Conservation (phyloP, 2,113 vertebrate species). For the Phalacrocorax brasilianus region DNA sequence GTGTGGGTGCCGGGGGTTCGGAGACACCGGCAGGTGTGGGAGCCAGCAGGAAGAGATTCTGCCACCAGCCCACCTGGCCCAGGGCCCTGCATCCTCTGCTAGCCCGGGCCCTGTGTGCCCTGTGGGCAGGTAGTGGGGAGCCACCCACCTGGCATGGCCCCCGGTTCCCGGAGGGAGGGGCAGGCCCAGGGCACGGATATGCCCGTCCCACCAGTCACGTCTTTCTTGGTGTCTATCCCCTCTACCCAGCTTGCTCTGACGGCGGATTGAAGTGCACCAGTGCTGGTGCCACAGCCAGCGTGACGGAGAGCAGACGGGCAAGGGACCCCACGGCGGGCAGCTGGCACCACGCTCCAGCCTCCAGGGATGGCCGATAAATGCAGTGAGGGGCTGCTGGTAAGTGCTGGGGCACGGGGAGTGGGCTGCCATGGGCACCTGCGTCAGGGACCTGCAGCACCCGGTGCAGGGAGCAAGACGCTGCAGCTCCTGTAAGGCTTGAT, state of each 20-base stretch:
- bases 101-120: background rate
- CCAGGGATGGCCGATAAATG: conserved; percentile 72
- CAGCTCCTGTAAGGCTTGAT: background rate
- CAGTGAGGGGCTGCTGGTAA: conserved; percentile 71
- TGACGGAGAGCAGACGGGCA: background rate
- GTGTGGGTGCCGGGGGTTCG: background rate
- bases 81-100: rapidly evolving
- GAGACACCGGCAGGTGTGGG: background rate
- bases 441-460: rapidly evolving
- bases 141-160: background rate
- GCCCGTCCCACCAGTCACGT: background rate
- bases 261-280: conserved; percentile 14
- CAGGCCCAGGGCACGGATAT: background rate
- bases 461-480: rapidly evolving
- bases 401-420: background rate
- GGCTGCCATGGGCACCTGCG: background rate
- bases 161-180: background rate
- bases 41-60: background rate
- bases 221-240: conserved; percentile 15
- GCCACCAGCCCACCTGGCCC: rapidly evolving
- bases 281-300: background rate
- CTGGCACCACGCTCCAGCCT: background rate
- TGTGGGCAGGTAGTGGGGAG: background rate
- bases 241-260: conserved; percentile 38
- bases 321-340: background rate